Evolutionary conservation across 1,140 invertebrate genomes (phyloP), one percentile per base, ranked within the genome.

Genomic region (Ceratosolen solmsi): DNA sequence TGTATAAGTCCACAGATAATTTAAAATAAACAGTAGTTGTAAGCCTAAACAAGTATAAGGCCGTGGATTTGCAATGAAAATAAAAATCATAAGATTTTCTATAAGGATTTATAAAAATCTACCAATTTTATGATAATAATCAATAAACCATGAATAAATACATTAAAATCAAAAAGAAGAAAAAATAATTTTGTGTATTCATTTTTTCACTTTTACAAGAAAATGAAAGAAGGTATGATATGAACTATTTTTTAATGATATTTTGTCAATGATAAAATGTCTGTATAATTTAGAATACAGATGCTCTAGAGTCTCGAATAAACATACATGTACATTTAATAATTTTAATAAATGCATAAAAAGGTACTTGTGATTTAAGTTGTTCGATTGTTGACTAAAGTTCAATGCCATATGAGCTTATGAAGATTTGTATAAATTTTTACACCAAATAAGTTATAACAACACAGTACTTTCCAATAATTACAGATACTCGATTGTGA

Each of bases 1-100:
- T 89, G 88, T 89, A 88, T 89, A 90, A 89, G 88, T 86, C 88
- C 86, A 89, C 87, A 83, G 87, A 86, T 90, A 89, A 90, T 87
- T 89, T 88, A 86, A 86, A 87, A 86, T 83, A 83, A 84, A 88
- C 86, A 88, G 85, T 91, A 91, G 89, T 87, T 86, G 85, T 91
- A 91, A 90, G 90, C 88, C 89, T 90, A 90, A 89, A 83, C 82
- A 74, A 87, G 65, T 86, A 82, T 84, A 83, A 87, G 86, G 85
- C 88, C 87, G 87, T 89, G 89, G 87, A 90, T 90, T 90, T 88
- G 88, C 86, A 77, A 51, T 84, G 54, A 41, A 38, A 77, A 71
- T 68, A 70, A 63, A 56, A 82, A 76, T 30, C 56, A 60, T 11
- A 76, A 5, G 17, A 58, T 74, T 36, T 56, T 56, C 0, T 56